Evolutionary conservation across 2,888 invertebrate species (phyloP).

Genomic region (Eupithecia subumbrata): DNA sequence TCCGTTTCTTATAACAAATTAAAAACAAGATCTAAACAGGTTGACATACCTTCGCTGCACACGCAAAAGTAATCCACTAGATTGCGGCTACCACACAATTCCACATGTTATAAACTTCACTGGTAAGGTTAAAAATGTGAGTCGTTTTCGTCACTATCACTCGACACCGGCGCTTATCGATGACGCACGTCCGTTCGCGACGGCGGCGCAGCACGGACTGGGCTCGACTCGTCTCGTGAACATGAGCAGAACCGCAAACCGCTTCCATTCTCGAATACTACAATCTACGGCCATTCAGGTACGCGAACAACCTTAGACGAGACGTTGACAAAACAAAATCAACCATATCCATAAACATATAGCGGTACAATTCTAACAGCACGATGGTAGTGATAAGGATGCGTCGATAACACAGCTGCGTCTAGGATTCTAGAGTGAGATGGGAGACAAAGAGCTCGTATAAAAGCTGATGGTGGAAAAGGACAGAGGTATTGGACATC

Average conservation of each 20-base stretch:
- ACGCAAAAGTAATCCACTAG: constrained; percentile 45
- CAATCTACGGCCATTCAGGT: constrained; percentile 80
- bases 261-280: constrained; percentile 76
- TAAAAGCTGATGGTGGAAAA: constrained; percentile 47
- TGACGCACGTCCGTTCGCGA: constrained; percentile 43
- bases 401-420: constrained; percentile 82
- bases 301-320: constrained; percentile 74
- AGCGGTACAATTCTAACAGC: constrained; percentile 57
- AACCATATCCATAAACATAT: constrained; percentile 54
- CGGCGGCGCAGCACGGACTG: constrained; percentile 60
- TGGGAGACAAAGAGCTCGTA: constrained; percentile 34
- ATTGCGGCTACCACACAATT: constrained; percentile 43
- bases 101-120: constrained; percentile 73
- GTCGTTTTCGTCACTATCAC: constrained; percentile 58
- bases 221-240: constrained; percentile 50
- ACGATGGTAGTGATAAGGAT: constrained; percentile 71
- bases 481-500: constrained; percentile 62
- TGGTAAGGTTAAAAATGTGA: constrained; percentile 66
- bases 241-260: constrained; percentile 52
- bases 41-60: constrained; percentile 60
- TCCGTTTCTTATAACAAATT: constrained; percentile 64
- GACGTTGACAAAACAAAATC: constrained; percentile 56
- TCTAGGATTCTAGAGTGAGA: constrained; percentile 77
- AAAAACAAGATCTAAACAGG: constrained; percentile 51
- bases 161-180: constrained; percentile 56